Evolutionary conservation across 2,888 invertebrate species (phyloP).

Genomic region (Drosophila aldrichi): DNA sequence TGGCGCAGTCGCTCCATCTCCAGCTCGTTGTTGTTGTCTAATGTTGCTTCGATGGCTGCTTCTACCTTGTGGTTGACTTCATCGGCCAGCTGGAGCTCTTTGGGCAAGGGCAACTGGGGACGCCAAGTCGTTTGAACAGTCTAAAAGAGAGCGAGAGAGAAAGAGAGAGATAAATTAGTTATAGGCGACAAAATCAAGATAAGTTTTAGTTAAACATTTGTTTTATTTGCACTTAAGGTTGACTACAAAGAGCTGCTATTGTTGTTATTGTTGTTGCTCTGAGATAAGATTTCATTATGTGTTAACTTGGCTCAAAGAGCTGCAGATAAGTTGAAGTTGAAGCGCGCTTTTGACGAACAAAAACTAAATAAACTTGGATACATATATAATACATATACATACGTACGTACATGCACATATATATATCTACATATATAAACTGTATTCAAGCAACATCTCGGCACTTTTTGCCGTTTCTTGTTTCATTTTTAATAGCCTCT

Average conservation of each 20-base stretch:
- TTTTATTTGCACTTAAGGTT: constrained; percentile 63
- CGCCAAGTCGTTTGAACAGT: constrained; percentile 86
- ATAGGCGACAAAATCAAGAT: constrained; percentile 59
- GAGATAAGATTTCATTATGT: constrained; percentile 51
- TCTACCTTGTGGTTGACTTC: constrained; percentile 51
- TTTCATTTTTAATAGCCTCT: constrained; percentile 54
- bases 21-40: constrained; percentile 63
- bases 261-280: constrained; percentile 26
- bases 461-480: constrained; percentile 11
- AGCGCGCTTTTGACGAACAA: constrained; percentile 5
- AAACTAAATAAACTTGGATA: not conserved
- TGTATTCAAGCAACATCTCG: too few species aligned
- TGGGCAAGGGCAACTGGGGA: constrained; percentile 85
- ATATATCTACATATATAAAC: not conserved
- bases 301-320: constrained; percentile 52
- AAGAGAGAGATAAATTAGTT: constrained; percentile 34
- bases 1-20: constrained; percentile 68
- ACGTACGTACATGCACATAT: not conserved
- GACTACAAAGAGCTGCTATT: constrained; percentile 16
- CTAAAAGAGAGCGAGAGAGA: constrained; percentile 61
- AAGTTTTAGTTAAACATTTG: constrained; percentile 55
- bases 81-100: constrained; percentile 82
- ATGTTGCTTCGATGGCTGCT: constrained; percentile 65
- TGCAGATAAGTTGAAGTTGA: constrained; percentile 41
- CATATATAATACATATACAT: not conserved